These are phyloP conservation scores for Cistogaster globosa DNA, from an alignment of 2,888 invertebrate species.

Conservation along the genomic window DNA sequence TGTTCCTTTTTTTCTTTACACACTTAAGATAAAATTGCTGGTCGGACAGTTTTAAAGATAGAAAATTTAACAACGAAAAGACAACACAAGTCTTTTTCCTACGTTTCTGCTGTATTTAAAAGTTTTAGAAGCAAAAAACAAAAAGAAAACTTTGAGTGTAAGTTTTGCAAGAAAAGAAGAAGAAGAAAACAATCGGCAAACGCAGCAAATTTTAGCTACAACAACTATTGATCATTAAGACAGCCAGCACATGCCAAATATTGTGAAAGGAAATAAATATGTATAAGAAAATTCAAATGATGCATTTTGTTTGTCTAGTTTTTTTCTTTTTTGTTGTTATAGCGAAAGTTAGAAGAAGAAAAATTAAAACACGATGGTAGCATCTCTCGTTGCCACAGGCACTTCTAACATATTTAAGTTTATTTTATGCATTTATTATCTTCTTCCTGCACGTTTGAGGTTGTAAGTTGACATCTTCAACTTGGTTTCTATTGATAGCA, in stretches of 20 bases:
- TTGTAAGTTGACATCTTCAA: background rate
- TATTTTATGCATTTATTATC: background rate
- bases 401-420: background rate
- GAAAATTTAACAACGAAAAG: constrained; percentile 4
- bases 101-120: background rate
- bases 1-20: constrained; percentile 17
- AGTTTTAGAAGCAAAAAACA: background rate
- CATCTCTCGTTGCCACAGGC: constrained; percentile 6
- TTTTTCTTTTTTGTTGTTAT: background rate
- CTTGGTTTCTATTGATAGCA: no score
- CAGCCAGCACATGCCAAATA: constrained; percentile 33
- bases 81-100: background rate
- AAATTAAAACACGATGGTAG: background rate
- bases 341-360: background rate
- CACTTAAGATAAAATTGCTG: constrained; percentile 43
- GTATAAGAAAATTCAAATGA: constrained; percentile 13
- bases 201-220: constrained; percentile 4
- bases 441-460: constrained; percentile 11
- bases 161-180: background rate
- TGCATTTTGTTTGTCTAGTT: background rate
- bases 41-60: constrained; percentile 28
- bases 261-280: no score
- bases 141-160: no score
- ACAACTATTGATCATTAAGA: constrained; percentile 24
- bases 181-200: background rate